Percentiles rank a stretch among this genome's conserved stretches.
Evolutionary conservation across 2,888 invertebrate species (phyloP).

Genomic region (Meganola albula): DNA sequence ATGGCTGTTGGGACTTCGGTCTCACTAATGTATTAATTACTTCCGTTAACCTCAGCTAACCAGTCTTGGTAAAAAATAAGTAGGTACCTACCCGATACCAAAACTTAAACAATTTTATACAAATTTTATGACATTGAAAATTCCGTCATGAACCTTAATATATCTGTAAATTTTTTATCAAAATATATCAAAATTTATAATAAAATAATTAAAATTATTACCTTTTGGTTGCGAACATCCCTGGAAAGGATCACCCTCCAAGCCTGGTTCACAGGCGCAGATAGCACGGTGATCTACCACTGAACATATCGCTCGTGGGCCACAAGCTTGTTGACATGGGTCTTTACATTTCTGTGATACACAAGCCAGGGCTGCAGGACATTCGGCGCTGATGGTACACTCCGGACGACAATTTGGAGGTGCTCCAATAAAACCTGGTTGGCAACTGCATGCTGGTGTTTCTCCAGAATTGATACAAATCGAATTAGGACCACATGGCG

Average conservation of each 20-base stretch:
- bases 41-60: constrained; percentile 28
- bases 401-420: constrained; percentile 84
- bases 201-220: constrained; percentile 32
- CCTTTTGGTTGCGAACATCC: constrained; percentile 67
- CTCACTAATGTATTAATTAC: constrained; percentile 26
- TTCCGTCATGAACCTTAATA: constrained; percentile 3
- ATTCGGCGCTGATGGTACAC: constrained; percentile 83
- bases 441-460: constrained; percentile 80
- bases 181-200: constrained; percentile 13
- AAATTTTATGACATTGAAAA: constrained; percentile 3
- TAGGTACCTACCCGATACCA: constrained; percentile 26
- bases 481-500: constrained; percentile 82
- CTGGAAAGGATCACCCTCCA: constrained; percentile 81
- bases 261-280: constrained; percentile 79
- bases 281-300: constrained; percentile 81
- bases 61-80: constrained; percentile 11
- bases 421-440: constrained; percentile 79
- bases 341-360: constrained; percentile 80
- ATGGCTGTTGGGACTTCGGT: constrained; percentile 19
- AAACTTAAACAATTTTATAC: constrained; percentile 4
- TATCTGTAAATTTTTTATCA: constrained; percentile 13
- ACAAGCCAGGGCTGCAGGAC: constrained; percentile 81
- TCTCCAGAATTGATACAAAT: constrained; percentile 79
- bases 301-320: constrained; percentile 74
- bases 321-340: constrained; percentile 83